Percentiles rank a stretch among this genome's conserved stretches.
These are phyloP conservation scores for Echinops telfairi DNA, from an alignment of 2,113 vertebrate species.

Conservation along the genomic window DNA sequence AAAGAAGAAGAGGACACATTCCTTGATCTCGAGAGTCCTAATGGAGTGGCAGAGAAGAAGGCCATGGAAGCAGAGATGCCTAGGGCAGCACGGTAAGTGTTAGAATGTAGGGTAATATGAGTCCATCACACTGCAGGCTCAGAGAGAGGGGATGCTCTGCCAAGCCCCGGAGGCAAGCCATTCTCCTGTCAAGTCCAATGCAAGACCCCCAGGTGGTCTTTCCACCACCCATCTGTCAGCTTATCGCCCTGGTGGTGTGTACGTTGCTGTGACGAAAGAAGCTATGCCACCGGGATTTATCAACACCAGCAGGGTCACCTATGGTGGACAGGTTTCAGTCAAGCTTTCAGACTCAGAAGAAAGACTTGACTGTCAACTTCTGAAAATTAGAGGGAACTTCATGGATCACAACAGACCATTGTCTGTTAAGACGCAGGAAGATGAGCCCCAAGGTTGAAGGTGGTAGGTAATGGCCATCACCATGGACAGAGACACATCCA, in stretches of 20 bases:
- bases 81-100: background rate
- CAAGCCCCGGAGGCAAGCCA: background rate
- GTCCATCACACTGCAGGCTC: too few species aligned
- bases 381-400: background rate
- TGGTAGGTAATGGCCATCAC: background rate
- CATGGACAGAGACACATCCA: background rate
- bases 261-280: background rate
- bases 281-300: background rate
- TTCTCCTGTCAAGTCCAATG: background rate
- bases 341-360: background rate
- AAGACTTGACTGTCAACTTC: background rate
- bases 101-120: background rate
- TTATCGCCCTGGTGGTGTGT: background rate
- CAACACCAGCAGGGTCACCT: background rate
- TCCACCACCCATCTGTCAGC: background rate
- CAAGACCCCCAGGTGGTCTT: too few species aligned
- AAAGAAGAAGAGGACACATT: background rate
- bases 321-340: background rate
- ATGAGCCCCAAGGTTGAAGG: background rate
- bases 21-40: background rate
- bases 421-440: background rate
- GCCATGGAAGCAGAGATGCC: background rate
- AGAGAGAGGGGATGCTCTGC: background rate
- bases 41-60: background rate
- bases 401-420: background rate